Percentiles rank a stretch among this genome's conserved stretches.
phyloP scores from a whole-genome alignment of 2,113 vertebrate genomes.

The Hippocampus comes region DNA sequence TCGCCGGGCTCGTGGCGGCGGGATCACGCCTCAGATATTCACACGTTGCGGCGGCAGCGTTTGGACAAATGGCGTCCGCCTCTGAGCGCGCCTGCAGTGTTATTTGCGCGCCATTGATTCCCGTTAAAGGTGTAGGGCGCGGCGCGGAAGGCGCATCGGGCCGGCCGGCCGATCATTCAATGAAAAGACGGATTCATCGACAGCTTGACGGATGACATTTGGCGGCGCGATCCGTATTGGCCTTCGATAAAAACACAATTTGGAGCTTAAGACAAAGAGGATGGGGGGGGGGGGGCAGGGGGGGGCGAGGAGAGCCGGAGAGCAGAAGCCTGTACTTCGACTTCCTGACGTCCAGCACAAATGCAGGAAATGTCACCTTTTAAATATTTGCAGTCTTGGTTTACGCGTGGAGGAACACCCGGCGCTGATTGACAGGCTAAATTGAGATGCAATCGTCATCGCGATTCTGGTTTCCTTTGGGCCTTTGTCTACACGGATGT shows the following conservation, averaged over 20 bases:
- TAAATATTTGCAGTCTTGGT: background rate
- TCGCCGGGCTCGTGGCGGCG: constrained; percentile 11
- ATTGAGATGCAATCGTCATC: background rate
- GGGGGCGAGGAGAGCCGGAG: background rate
- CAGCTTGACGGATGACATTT: constrained; percentile 79
- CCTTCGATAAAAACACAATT: constrained; percentile 74
- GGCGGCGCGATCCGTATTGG: constrained; percentile 66
- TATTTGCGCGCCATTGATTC: constrained; percentile 72
- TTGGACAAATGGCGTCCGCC: constrained; percentile 51
- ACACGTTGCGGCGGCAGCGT: constrained; percentile 1
- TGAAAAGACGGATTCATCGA: constrained; percentile 74
- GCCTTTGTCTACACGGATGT: background rate
- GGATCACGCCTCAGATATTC: constrained; percentile 19
- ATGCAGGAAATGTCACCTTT: constrained; percentile 7
- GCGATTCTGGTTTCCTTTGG: background rate
- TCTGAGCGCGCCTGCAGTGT: constrained; percentile 51
- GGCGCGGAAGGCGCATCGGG: constrained; percentile 71
- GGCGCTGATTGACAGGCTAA: background rate
- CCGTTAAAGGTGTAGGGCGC: constrained; percentile 68
- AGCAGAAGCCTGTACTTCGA: background rate
- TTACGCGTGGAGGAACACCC: background rate
- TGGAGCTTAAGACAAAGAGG: constrained; percentile 61
- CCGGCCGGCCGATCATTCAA: constrained; percentile 68
- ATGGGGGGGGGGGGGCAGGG: background rate
- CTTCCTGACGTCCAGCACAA: constrained; percentile 1